Conservation (phyloP, 1,140 invertebrate genomes). For the Aphelinus certus region DNA sequence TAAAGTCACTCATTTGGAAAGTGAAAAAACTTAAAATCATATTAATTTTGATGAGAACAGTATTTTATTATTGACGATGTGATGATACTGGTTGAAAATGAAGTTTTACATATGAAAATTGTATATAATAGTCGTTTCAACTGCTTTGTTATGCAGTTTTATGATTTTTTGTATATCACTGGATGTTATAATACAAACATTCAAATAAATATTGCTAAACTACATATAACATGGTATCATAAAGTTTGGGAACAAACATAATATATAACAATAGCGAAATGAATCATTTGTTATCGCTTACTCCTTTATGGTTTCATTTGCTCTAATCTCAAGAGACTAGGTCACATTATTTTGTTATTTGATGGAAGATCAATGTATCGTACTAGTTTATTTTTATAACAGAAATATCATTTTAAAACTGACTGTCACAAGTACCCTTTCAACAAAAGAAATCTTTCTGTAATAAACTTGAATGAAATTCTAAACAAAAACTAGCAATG, state of each 20-base stretch:
- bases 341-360: constrained; percentile 25
- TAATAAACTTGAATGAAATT: constrained; percentile 11
- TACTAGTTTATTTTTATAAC: constrained; percentile 7
- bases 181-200: constrained; percentile 31
- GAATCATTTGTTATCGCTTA: constrained; percentile 21
- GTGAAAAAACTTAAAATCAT: no score
- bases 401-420: background rate
- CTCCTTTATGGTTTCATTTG: constrained; percentile 24
- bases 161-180: constrained; percentile 36
- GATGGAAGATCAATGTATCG: constrained; percentile 14
- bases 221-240: constrained; percentile 38
- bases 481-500: background rate
- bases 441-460: constrained; percentile 9
- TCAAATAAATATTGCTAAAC: constrained; percentile 38
- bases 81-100: constrained; percentile 24
- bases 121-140: constrained; percentile 22
- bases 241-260: constrained; percentile 40
- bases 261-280: constrained; percentile 38
- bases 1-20: no score
- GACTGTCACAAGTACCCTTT: constrained; percentile 2
- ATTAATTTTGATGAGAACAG: constrained; percentile 20
- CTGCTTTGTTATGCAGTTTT: constrained; percentile 18
- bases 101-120: constrained; percentile 26
- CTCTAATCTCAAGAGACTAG: constrained; percentile 33
- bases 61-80: constrained; percentile 28